These are phyloP conservation scores for Caretta caretta DNA, from an alignment of 2,113 vertebrate genomes.

Conservation along the genomic window DNA sequence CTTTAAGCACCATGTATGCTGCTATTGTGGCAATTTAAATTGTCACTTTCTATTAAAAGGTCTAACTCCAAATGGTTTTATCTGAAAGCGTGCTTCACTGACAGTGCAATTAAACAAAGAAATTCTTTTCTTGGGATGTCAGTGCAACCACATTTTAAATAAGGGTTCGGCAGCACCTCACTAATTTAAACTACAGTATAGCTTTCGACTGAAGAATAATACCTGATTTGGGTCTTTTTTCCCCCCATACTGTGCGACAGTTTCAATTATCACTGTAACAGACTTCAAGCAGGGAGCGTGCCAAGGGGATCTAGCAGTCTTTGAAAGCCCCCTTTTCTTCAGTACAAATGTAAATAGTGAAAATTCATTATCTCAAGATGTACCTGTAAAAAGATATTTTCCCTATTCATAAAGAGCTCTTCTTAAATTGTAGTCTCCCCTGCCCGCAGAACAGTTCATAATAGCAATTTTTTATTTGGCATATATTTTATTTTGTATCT, in stretches of 20 bases:
- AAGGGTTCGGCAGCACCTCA: constrained; percentile 78
- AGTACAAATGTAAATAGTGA: not conserved
- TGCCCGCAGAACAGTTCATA: not conserved
- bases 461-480: not conserved
- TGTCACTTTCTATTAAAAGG: constrained; percentile 87
- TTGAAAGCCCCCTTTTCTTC: constrained; percentile 48
- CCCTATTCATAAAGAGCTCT: not conserved
- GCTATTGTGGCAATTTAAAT: constrained; percentile 80
- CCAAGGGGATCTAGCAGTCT: constrained; percentile 58
- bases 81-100: constrained; percentile 77
- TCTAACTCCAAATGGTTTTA: constrained; percentile 80
- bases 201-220: constrained; percentile 83
- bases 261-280: constrained; percentile 70
- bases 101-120: constrained; percentile 83
- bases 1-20: constrained; percentile 81
- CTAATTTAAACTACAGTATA: constrained; percentile 87
- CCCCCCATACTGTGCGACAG: constrained; percentile 43
- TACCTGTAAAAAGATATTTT: constrained; percentile 23
- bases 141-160: constrained; percentile 81
- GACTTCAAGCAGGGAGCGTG: constrained; percentile 51
- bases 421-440: not conserved
- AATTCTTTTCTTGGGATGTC: constrained; percentile 81
- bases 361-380: constrained; percentile 39
- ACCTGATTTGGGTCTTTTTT: constrained; percentile 65
- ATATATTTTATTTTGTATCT: not conserved